phyloP scores from a whole-genome alignment of 2,888 invertebrate genomes.

The Trypoxylon attenuatum region DNA sequence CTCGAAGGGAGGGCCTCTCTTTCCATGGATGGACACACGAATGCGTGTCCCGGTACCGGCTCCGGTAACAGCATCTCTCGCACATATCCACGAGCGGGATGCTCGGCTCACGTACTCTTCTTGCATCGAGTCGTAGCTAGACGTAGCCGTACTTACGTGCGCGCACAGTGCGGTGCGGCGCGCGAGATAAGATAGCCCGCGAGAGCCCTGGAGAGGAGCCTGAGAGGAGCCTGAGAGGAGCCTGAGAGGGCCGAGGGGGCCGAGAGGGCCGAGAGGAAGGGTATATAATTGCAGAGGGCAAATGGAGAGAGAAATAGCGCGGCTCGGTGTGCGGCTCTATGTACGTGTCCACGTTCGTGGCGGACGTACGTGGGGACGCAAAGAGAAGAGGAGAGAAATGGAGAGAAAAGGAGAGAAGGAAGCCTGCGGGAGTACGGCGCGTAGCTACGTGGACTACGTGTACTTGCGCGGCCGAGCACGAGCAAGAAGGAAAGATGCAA shows the following conservation, averaged over 20 bases:
- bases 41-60: conserved; percentile 1
- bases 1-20: conserved; percentile 14
- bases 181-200: conserved; percentile 53
- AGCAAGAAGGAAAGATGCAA: conserved; percentile 62
- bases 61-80: conserved; percentile 17
- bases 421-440: too few relatives aligned
- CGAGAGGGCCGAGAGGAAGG: conserved; percentile 18
- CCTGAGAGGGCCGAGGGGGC: neutral
- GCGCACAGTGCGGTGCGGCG: too few relatives aligned
- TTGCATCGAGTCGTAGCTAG: conserved; percentile 43
- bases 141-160: conserved; percentile 50
- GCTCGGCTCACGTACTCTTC: conserved; percentile 44
- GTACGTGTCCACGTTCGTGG: conserved; percentile 17
- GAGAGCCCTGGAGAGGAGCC: conserved; percentile 32
- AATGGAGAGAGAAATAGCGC: conserved; percentile 38
- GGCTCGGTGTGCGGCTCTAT: conserved; percentile 16
- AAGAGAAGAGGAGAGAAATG: neutral
- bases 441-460: conserved; percentile 15
- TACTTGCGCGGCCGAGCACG: conserved; percentile 27
- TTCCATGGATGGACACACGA: conserved; percentile 30
- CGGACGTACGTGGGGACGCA: neutral
- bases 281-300: conserved; percentile 59
- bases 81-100: conserved; percentile 44
- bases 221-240: neutral
- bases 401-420: too few relatives aligned